phyloP scores from a whole-genome alignment of 2,888 invertebrate species.

The Caenorhabditis virilis region DNA sequence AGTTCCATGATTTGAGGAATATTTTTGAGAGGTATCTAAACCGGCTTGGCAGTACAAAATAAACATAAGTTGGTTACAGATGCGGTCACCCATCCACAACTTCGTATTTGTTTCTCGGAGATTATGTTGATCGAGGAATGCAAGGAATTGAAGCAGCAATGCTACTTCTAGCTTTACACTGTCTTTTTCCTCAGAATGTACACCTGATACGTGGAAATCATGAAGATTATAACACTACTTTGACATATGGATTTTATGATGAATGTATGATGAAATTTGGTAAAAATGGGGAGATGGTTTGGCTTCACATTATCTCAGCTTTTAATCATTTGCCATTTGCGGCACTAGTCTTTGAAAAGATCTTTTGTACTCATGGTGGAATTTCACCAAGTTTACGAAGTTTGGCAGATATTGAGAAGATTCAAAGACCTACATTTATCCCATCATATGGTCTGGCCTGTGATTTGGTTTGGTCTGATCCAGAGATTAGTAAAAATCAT shows the following conservation, averaged over 20 bases:
- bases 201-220: conserved; percentile 58
- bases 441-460: conserved; percentile 57
- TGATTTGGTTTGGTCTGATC: conserved; percentile 59
- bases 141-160: conserved; percentile 41
- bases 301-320: conserved; percentile 52
- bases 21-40: conserved; percentile 44
- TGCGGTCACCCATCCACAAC: conserved; percentile 20
- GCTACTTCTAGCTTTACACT: conserved; percentile 34
- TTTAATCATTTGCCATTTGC: conserved; percentile 60
- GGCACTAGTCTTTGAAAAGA: conserved; percentile 47
- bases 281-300: conserved; percentile 39
- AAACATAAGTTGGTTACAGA: conserved; percentile 4
- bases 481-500: conserved; percentile 18
- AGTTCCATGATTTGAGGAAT: conserved; percentile 55
- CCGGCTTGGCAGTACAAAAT: neutral
- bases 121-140: conserved; percentile 50
- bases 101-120: conserved; percentile 46
- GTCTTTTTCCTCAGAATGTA: conserved; percentile 53
- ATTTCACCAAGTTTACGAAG: conserved; percentile 51
- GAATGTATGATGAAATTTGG: conserved; percentile 49
- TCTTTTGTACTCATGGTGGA: conserved; percentile 64
- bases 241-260: conserved; percentile 63
- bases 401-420: conserved; percentile 49
- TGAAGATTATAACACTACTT: conserved; percentile 60
- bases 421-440: conserved; percentile 49